Percentiles rank a stretch among this genome's conserved stretches.
phyloP scores from a whole-genome alignment of 2,888 invertebrate species.

The Venusia cambrica region DNA sequence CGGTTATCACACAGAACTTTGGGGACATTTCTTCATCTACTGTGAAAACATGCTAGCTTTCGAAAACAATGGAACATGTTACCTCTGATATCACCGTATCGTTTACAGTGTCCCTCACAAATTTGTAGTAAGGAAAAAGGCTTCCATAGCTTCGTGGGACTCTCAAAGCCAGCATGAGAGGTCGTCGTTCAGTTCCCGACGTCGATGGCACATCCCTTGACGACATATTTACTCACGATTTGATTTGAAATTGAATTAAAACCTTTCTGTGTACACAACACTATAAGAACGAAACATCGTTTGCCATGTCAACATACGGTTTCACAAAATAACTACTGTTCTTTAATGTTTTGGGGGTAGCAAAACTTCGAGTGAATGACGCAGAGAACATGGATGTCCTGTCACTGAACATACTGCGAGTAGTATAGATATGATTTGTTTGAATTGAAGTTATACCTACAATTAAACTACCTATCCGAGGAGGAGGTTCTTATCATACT shows the following conservation, averaged over 20 bases:
- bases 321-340: slow-evolving; percentile 16
- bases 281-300: slow-evolving; percentile 45
- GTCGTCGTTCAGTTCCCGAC: slow-evolving; percentile 56
- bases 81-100: slow-evolving; percentile 61
- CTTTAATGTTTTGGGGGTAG: slow-evolving; percentile 21
- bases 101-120: slow-evolving; percentile 73
- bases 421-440: slow-evolving; percentile 63
- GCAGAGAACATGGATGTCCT: slow-evolving; percentile 22
- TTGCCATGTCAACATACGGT: slow-evolving; percentile 53
- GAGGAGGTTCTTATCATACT: slow-evolving; percentile 63
- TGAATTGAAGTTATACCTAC: slow-evolving; percentile 57
- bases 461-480: slow-evolving; percentile 37
- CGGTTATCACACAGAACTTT: too few relatives aligned
- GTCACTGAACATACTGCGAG: slow-evolving; percentile 37
- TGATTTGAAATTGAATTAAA: too few relatives aligned
- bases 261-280: slow-evolving; percentile 41
- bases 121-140: slow-evolving; percentile 82
- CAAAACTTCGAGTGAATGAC: slow-evolving; percentile 1
- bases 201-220: slow-evolving; percentile 45
- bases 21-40: too few relatives aligned
- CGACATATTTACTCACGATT: slow-evolving; percentile 47
- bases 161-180: slow-evolving; percentile 59
- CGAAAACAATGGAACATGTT: slow-evolving; percentile 19
- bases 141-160: slow-evolving; percentile 83
- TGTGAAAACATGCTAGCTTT: background rate